Evolutionary conservation across 2,797 vertebrate genomes (phyloP).

Genomic region (Percopsis omiscomaycus): DNA sequence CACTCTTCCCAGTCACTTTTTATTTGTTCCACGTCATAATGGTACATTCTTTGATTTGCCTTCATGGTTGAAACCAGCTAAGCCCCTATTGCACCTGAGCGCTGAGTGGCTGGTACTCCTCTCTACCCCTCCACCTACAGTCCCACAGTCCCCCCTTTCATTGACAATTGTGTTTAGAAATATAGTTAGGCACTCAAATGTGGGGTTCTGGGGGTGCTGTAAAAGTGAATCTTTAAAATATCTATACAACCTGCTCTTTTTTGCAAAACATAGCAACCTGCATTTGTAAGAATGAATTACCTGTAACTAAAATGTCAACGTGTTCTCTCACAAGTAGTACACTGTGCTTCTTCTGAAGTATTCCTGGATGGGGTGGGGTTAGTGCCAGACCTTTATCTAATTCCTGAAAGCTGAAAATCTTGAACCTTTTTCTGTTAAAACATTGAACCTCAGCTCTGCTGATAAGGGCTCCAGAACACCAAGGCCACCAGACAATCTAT

Average conservation of each 20-base stretch:
- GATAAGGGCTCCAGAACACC: conserved; percentile 54
- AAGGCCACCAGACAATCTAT: conserved; percentile 40
- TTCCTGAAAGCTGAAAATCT: conserved; percentile 53
- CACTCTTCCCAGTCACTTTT: too few relatives aligned
- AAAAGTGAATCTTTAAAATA: too few relatives aligned
- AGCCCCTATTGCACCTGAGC: not conserved
- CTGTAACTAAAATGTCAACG: conserved; percentile 53
- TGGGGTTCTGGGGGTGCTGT: too few relatives aligned
- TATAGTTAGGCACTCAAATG: not conserved
- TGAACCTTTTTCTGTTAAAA: conserved; percentile 48
- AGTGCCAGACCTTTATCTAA: conserved; percentile 13
- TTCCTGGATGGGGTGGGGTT: conserved; percentile 19
- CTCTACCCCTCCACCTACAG: not conserved
- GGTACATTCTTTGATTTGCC: too few relatives aligned
- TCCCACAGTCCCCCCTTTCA: not conserved
- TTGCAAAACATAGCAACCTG: conserved; percentile 17
- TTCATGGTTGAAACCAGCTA: too few relatives aligned
- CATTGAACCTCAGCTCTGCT: conserved; percentile 48
- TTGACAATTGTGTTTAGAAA: not conserved
- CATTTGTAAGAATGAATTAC: conserved; percentile 40
- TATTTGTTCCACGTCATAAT: too few relatives aligned
- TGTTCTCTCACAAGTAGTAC: conserved; percentile 31
- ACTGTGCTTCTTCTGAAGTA: conserved; percentile 4
- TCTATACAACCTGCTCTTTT: conserved; percentile 2
- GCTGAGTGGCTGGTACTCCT: not conserved